Evolutionary conservation across 2,888 invertebrate species (phyloP), one percentile per base, ranked within the genome.

Genomic region (Drosophila percnosoma): DNA sequence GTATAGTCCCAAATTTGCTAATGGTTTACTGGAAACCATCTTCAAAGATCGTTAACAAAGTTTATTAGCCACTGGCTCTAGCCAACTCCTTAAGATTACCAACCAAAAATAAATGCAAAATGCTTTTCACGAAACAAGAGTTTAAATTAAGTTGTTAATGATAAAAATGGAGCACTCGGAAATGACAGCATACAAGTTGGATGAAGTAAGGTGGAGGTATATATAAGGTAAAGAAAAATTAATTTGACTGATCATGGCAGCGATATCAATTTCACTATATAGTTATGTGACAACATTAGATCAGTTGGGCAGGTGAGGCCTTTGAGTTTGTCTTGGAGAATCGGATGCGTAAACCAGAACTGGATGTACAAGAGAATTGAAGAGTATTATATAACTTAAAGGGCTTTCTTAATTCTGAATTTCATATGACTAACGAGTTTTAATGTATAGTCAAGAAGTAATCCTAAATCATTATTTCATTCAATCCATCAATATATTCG

Each of bases 331-430:
- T 5, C 1, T 5, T 10, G 2, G 4, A 4, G 18, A 38, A 38
- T 18, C 38, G 29, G 31, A 21, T 42, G 2, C 21, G 1, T 24
- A 24, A 1, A 4, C 2, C 1, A 24, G 15, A 45, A 45, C 7
- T 15, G 45, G 15, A 21, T 11, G 21, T 33, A 10, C n/a, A 40
- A n/a, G 2, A 40, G n/a, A 40, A n/a, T n/a, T 11, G 5, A 21
- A 11, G 5, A 11, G 5, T 21, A n/a, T 21, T 5, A 11, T 11
- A 15, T n/a, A 45, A 24, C 8, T 24, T 21, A 21, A 1, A 42
- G 0, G 11, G 1, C 11, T 13, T 11, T 21, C 2, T 6, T 42
- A 6, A 21, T 11, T 11, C 0, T 21, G 11, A 21, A 21, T 1
- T 24, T 24, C 15, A 8, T 45, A 8, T 13, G 15, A 4, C 15